Evolutionary conservation across 2,797 vertebrate genomes (phyloP), one percentile per base, ranked within the genome.

Genomic region (Myotis myotis): DNA sequence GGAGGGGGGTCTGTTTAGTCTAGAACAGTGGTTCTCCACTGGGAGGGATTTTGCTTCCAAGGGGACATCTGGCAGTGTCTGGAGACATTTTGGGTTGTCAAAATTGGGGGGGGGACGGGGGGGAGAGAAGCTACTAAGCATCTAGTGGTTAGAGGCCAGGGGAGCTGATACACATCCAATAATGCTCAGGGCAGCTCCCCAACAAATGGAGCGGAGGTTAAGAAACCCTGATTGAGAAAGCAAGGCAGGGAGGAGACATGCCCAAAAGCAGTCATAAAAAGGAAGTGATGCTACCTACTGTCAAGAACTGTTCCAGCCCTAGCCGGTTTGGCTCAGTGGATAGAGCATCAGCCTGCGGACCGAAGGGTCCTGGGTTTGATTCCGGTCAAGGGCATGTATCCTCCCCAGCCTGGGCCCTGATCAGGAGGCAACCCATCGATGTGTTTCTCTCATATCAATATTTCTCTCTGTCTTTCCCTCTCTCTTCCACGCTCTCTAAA

Each of bases 21-120:
- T 75, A 25, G 44, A 57, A 87, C 1, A 22, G 23, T 0, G 4
- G n/a, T 57, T 87, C 80, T 28, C 30, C 62, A 44, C 30, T 17
- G 5, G 12, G 41, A 83, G 3, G 44, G 38, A 70, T 55, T 87
- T 79, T 75, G 36, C 15, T 36, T 33, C 47, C 23, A 1, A 22
- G 30, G 33, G 57, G n/a, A 86, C 47, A 71, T 60, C 71, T 89
- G 60, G 51, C 57, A 64, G 62, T 13, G 9, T 89, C 53, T 83
- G 41, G 22, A 86, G 55, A 90, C 41, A 72, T 72, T 51, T 79
- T 75, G 60, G 13, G 8, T 80, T 80, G 22, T 85, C 55, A 68
- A 51, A 16, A 0, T 8, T 89, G 57, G 1, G 5, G 25, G 13
- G 6, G 44, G n/a, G n/a, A n/a, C n/a, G n/a, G n/a, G n/a, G 4